Evolutionary conservation across 2,113 vertebrate genomes (phyloP).

Genomic region (Danionella cerebrum): DNA sequence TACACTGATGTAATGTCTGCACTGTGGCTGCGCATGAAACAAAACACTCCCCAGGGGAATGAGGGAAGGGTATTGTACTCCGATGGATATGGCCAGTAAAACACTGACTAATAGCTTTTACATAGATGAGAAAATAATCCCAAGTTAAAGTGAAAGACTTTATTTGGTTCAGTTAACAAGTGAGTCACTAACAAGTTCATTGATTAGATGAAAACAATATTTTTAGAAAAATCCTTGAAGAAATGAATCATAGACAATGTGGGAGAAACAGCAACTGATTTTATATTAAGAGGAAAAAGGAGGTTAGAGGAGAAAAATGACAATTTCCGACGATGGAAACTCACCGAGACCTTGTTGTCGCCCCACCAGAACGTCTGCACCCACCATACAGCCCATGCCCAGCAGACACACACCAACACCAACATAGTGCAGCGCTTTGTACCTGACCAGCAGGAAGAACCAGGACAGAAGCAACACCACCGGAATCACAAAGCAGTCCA

Average conservation of each 20-base stretch:
- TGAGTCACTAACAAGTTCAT: too few relatives aligned
- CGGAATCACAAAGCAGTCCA: slow-evolving; percentile 91
- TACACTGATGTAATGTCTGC: not conserved
- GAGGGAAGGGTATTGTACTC: not conserved
- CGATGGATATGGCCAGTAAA: too few relatives aligned
- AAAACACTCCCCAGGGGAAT: slow-evolving; percentile 3
- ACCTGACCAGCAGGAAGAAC: slow-evolving; percentile 92
- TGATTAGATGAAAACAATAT: too few relatives aligned
- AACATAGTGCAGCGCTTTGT: slow-evolving; percentile 85
- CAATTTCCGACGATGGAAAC: too few relatives aligned
- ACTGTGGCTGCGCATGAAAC: not conserved
- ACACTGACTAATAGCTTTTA: too few relatives aligned
- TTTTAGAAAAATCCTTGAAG: too few relatives aligned
- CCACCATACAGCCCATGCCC: slow-evolving; percentile 91
- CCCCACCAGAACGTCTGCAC: slow-evolving; percentile 83
- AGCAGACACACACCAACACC: slow-evolving; percentile 86
- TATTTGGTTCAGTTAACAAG: too few relatives aligned
- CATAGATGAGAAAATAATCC: too few relatives aligned
- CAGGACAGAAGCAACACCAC: slow-evolving; percentile 91
- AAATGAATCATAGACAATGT: too few relatives aligned
- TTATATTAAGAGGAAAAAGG: too few relatives aligned
- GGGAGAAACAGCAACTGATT: too few relatives aligned
- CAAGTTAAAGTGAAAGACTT: too few relatives aligned
- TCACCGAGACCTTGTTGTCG: slow-evolving; percentile 84
- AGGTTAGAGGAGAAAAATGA: not conserved